A percentile compares a stretch with the other conserved stretches of the same genome.
phyloP scores from a whole-genome alignment of 2,113 vertebrate genomes.

The Plectropomus leopardus region DNA sequence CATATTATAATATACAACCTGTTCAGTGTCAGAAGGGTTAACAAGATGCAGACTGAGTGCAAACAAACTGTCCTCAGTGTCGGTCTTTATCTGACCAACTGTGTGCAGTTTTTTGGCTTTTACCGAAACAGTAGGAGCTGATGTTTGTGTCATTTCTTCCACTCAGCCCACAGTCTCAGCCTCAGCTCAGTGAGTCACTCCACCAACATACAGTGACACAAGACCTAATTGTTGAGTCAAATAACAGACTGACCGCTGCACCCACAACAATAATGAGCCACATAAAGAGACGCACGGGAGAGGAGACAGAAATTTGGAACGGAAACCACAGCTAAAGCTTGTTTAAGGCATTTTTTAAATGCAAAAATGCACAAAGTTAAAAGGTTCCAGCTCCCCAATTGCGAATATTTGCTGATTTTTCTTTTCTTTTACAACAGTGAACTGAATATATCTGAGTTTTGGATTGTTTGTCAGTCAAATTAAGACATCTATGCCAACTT shows the following conservation, averaged over 20 bases:
- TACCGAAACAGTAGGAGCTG: constrained; percentile 4
- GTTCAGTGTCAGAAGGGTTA: not conserved
- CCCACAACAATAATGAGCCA: constrained; percentile 40
- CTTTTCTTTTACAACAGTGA: not conserved
- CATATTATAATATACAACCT: not conserved
- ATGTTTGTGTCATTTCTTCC: constrained; percentile 72
- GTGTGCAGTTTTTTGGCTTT: not conserved
- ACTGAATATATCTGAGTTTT: not conserved
- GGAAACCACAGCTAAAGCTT: not conserved
- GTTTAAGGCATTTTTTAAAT: not conserved
- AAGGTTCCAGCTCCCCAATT: not conserved
- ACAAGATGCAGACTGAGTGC: not conserved
- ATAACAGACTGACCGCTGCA: constrained; percentile 47
- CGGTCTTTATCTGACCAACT: not conserved
- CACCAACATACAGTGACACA: constrained; percentile 60
- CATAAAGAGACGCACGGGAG: not conserved
- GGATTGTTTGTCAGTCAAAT: not conserved
- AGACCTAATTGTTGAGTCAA: constrained; percentile 71
- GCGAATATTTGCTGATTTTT: not conserved
- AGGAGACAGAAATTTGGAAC: not conserved
- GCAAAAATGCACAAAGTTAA: not conserved
- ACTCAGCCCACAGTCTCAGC: constrained; percentile 61
- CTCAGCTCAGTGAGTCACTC: constrained; percentile 64
- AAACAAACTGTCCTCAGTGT: not conserved
- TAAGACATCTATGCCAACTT: not conserved